Percentiles rank a stretch among this genome's conserved stretches.
Evolutionary conservation across 1,140 invertebrate species (phyloP).

Genomic region (Drosophila oshimai): DNA sequence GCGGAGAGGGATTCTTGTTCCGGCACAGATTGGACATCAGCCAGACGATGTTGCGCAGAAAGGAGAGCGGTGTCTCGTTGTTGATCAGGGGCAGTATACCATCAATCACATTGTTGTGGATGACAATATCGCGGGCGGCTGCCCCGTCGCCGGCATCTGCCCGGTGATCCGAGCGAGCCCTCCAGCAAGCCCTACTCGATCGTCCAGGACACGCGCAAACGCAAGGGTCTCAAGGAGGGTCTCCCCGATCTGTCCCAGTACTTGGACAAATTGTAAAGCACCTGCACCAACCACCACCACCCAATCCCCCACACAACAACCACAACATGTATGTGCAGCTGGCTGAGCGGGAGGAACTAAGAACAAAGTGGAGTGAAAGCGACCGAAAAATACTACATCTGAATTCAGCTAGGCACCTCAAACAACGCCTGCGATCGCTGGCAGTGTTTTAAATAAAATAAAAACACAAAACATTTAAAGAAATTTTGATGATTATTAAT

Average conservation of each 20-base stretch:
- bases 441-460: conserved; percentile 55
- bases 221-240: conserved; percentile 99
- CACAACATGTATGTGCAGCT: conserved; percentile 40
- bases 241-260: conserved; percentile 96
- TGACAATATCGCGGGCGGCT: conserved; percentile 89
- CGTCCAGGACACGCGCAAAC: conserved; percentile 98
- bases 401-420: conserved; percentile 14
- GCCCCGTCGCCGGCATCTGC: conserved; percentile 96
- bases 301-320: conserved; percentile 14
- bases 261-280: conserved; percentile 95
- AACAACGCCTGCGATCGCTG: conserved; percentile 40
- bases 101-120: conserved; percentile 86
- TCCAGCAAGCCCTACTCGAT: conserved; percentile 91
- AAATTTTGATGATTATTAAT: conserved; percentile 78
- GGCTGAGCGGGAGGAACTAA: conserved; percentile 42
- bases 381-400: conserved; percentile 26
- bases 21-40: conserved; percentile 96
- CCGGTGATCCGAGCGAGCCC: conserved; percentile 95
- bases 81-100: conserved; percentile 87
- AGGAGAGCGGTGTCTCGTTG: conserved; percentile 83
- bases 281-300: not conserved
- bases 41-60: conserved; percentile 90
- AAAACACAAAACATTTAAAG: conserved; percentile 64
- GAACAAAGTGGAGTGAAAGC: conserved; percentile 32
- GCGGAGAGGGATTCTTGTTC: conserved; percentile 94